These are phyloP conservation scores for Colostygia pectinataria DNA, from an alignment of 2,888 invertebrate genomes.

Conservation along the genomic window DNA sequence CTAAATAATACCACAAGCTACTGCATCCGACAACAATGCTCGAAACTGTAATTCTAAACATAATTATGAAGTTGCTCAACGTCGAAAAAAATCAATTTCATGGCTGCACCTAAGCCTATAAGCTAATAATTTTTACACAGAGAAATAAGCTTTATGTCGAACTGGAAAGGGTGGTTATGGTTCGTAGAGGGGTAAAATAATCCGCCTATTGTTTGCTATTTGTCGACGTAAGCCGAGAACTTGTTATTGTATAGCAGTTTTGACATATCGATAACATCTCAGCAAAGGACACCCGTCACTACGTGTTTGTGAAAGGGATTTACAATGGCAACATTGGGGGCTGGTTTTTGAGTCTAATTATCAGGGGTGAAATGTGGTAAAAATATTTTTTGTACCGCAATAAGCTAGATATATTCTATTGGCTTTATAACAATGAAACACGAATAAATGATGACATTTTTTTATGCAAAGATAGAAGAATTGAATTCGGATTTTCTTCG, in stretches of 20 bases:
- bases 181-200: conserved; percentile 27
- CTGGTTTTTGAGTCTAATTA: conserved; percentile 31
- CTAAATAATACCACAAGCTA: conserved; percentile 23
- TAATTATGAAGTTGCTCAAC: conserved; percentile 35
- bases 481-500: too few relatives aligned
- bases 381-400: conserved; percentile 27
- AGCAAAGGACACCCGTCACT: conserved; percentile 29
- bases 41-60: conserved; percentile 28
- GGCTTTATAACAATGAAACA: conserved; percentile 13
- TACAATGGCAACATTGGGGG: conserved; percentile 20
- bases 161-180: background rate
- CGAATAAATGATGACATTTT: conserved; percentile 18
- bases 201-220: conserved; percentile 42
- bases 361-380: conserved; percentile 32
- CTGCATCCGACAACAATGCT: conserved; percentile 23
- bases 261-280: conserved; percentile 43
- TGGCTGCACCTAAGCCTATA: conserved; percentile 12
- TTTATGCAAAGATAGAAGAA: background rate
- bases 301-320: conserved; percentile 28
- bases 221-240: conserved; percentile 47
- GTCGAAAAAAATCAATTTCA: conserved; percentile 31
- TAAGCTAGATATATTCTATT: conserved; percentile 34
- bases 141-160: background rate
- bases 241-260: conserved; percentile 49
- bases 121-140: conserved; percentile 10